Percentiles rank a stretch among this genome's conserved stretches.
Evolutionary conservation across 2,797 vertebrate species (phyloP).

Genomic region (Manis crassicaudata): DNA sequence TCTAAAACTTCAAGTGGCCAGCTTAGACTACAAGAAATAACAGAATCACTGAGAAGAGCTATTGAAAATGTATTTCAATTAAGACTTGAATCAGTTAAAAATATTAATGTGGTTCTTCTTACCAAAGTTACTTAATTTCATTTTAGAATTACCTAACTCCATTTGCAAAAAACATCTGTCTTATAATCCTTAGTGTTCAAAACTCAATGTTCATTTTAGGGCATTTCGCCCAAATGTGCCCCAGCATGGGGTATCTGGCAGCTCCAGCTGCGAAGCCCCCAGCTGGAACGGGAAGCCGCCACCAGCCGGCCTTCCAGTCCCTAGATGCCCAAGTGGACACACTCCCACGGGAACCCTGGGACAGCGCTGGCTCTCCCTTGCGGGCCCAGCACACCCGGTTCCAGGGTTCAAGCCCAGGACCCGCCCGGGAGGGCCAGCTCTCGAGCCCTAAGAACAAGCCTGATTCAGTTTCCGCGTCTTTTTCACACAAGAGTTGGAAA

Average conservation of each 20-base stretch:
- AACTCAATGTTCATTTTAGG: background rate
- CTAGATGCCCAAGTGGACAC: background rate
- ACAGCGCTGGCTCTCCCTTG: background rate
- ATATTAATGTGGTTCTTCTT: background rate
- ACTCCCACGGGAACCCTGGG: background rate
- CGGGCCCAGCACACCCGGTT: background rate
- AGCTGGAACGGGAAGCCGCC: background rate
- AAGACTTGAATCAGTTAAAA: constrained; percentile 4
- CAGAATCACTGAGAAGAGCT: constrained; percentile 23
- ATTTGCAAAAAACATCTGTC: too few relatives aligned
- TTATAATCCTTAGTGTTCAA: background rate
- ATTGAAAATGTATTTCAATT: constrained; percentile 1
- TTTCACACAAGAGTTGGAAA: background rate
- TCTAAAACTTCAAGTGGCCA: constrained; percentile 32
- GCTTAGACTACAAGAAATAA: constrained; percentile 37
- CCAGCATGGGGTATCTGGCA: background rate
- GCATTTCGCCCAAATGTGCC: background rate
- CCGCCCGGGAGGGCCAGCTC: accelerated
- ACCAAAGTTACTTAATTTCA: constrained; percentile 38
- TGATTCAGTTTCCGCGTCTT: background rate
- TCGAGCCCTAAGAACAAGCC: background rate
- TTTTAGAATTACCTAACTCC: background rate
- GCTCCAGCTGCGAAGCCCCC: background rate
- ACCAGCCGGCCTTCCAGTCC: background rate
- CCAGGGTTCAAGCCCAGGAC: background rate